Percentiles rank a stretch among this genome's conserved stretches.
These are phyloP conservation scores for Tenualosa thibaudeaui DNA, from an alignment of 2,797 vertebrate species.

Conservation along the genomic window DNA sequence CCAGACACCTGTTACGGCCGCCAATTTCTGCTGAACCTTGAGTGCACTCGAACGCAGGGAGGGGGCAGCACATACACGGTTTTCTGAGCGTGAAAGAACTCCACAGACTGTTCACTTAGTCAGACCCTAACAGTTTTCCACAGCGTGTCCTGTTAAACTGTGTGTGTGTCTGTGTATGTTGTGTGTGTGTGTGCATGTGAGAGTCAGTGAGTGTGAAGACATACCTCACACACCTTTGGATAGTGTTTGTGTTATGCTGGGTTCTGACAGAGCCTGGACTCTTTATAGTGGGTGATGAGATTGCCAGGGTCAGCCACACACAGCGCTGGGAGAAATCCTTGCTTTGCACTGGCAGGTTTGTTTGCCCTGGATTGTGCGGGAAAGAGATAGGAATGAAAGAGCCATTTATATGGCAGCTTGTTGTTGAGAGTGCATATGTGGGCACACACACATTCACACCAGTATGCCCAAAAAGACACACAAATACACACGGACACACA, in stretches of 20 bases:
- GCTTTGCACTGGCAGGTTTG: background rate
- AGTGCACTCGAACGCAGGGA: background rate
- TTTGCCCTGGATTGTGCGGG: background rate
- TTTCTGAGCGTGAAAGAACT: constrained; percentile 15
- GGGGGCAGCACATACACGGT: background rate
- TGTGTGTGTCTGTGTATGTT: background rate
- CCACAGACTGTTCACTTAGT: background rate
- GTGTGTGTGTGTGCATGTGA: constrained; percentile 17
- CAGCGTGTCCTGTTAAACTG: background rate
- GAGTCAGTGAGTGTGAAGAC: background rate
- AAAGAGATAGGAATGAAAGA: constrained; percentile 1
- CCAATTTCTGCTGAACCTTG: background rate
- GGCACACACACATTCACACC: background rate
- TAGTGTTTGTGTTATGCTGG: background rate
- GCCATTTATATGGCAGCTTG: background rate
- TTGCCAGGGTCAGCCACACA: background rate
- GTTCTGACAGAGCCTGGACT: background rate
- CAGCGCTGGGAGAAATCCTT: background rate
- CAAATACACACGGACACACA: constrained; percentile 39
- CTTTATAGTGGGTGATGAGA: background rate
- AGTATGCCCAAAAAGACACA: constrained; percentile 39
- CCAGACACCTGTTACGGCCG: constrained; percentile 14
- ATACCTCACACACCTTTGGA: too few relatives aligned
- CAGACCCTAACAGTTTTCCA: background rate
- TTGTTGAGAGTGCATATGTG: background rate